Conservation (phyloP, 2,113 vertebrate genomes). For the Micronisus gabar region DNA sequence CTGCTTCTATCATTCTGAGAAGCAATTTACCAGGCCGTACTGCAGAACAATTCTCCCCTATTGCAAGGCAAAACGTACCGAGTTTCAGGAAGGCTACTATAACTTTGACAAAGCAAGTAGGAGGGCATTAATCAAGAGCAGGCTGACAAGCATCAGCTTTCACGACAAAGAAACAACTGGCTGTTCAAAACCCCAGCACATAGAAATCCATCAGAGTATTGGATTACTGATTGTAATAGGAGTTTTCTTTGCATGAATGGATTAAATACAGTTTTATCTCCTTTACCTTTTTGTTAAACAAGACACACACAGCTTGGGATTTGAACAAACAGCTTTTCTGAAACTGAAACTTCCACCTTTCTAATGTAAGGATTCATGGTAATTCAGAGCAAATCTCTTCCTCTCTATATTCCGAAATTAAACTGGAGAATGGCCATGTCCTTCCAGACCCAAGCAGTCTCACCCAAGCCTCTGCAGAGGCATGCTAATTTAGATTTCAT, state of each 20-base stretch:
- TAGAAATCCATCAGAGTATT: not conserved
- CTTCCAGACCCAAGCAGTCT: not conserved
- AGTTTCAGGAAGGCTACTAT: not conserved
- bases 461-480: not conserved
- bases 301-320: not conserved
- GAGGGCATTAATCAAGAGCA: not conserved
- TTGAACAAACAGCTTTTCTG: not conserved
- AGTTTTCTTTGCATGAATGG: not conserved
- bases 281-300: not conserved
- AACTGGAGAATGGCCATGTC: not conserved
- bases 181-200: not conserved
- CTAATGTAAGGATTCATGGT: not conserved
- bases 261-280: not conserved
- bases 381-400: not conserved
- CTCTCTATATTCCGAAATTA: not conserved
- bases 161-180: not conserved
- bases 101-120: not conserved
- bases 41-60: not conserved
- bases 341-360: not conserved
- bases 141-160: not conserved
- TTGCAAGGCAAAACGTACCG: not conserved
- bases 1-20: not conserved
- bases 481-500: not conserved
- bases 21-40: not conserved
- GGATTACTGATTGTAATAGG: not conserved